Evolutionary conservation across 1,140 invertebrate genomes (phyloP).

Genomic region (Microplitis mediator): DNA sequence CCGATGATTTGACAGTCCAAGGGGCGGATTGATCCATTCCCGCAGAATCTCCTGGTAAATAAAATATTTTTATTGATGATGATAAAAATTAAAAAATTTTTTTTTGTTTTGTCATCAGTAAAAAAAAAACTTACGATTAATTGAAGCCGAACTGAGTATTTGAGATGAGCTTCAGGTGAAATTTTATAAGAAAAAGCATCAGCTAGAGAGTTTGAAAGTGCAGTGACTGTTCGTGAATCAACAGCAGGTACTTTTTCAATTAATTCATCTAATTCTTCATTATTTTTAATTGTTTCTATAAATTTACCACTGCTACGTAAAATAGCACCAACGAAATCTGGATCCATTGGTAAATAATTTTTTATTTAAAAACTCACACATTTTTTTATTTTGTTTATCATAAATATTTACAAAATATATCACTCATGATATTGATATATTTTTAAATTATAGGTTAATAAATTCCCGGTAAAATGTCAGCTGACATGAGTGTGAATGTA

Average conservation of each 20-base stretch:
- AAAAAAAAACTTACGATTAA: constrained; percentile 29
- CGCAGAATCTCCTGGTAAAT: constrained; percentile 25
- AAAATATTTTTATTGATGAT: not conserved
- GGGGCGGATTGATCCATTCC: constrained; percentile 34
- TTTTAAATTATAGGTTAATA: too few relatives aligned
- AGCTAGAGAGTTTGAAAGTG: constrained; percentile 24
- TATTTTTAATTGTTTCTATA: not conserved
- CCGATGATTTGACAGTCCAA: constrained; percentile 6
- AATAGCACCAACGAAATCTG: not conserved
- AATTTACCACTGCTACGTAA: constrained; percentile 11
- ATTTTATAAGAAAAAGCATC: constrained; percentile 30
- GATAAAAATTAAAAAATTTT: not conserved
- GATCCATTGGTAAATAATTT: constrained; percentile 17
- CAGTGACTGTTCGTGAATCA: not conserved
- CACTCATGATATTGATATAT: too few relatives aligned
- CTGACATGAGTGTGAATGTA: too few relatives aligned
- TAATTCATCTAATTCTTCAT: constrained; percentile 1
- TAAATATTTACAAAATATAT: too few relatives aligned
- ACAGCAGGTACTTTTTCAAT: constrained; percentile 17
- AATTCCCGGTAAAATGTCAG: too few relatives aligned
- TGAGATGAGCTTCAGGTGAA: constrained; percentile 27
- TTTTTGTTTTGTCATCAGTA: not conserved
- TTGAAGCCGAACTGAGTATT: constrained; percentile 31
- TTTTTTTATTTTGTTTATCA: too few relatives aligned
- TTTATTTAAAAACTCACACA: not conserved